Percentiles rank a stretch among this genome's conserved stretches.
These are phyloP conservation scores for Diaperis boleti DNA, from an alignment of 2,888 invertebrate species.

Conservation along the genomic window DNA sequence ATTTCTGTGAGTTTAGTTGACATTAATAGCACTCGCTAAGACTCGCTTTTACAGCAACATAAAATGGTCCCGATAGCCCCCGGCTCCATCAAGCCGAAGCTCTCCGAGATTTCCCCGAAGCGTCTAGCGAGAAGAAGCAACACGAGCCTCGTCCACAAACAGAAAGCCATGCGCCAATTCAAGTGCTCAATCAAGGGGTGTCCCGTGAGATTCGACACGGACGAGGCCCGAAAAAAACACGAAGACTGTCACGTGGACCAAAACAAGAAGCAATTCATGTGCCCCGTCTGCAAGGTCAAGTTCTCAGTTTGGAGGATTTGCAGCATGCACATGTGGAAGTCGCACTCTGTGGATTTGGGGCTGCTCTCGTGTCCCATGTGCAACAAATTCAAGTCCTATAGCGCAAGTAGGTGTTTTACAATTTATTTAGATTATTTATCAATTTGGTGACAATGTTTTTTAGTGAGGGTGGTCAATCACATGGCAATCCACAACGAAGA, in stretches of 20 bases:
- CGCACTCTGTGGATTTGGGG: conserved; percentile 73
- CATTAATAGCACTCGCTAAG: neutral
- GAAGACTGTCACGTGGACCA: conserved; percentile 68
- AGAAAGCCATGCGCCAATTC: conserved; percentile 55
- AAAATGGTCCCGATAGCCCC: conserved; percentile 6
- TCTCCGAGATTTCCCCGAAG: neutral
- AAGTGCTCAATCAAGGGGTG: conserved; percentile 70
- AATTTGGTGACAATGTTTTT: conserved; percentile 58
- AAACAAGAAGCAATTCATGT: conserved; percentile 66
- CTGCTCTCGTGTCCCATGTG: conserved; percentile 72
- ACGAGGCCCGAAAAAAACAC: conserved; percentile 67
- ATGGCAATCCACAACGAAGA: conserved; percentile 73
- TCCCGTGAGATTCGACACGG: conserved; percentile 68
- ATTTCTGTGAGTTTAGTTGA: conserved; percentile 52
- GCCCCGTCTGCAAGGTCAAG: conserved; percentile 68
- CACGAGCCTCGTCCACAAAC: conserved; percentile 50
- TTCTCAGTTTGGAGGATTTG: conserved; percentile 75
- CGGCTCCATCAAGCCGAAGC: neutral
- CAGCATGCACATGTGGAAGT: conserved; percentile 77
- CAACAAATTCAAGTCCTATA: conserved; percentile 69
- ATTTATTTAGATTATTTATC: conserved; percentile 38
- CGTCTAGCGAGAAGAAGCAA: conserved; percentile 16
- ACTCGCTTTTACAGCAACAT: conserved; percentile 24
- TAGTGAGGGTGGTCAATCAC: conserved; percentile 73
- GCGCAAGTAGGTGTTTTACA: conserved; percentile 61